These are phyloP conservation scores for Drosophila carrolli DNA, from an alignment of 1,140 invertebrate genomes.

Conservation along the genomic window DNA sequence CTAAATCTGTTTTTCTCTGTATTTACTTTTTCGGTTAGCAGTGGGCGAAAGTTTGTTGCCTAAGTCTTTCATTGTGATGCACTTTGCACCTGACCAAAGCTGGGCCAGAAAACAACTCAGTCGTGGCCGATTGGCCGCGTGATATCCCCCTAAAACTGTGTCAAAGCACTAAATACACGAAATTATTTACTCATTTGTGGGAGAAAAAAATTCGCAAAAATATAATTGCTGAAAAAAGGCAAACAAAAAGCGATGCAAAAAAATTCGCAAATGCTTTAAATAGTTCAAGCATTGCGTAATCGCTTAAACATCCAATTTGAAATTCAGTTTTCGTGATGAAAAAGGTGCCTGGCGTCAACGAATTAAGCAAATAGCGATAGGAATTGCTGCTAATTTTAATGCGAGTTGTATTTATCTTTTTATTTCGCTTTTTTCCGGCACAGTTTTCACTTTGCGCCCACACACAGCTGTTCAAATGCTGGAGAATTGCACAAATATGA, in stretches of 20 bases:
- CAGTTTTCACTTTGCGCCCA: constrained; percentile 32
- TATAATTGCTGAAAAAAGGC: constrained; percentile 57
- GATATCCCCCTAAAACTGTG: constrained; percentile 38
- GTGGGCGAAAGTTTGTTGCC: constrained; percentile 66
- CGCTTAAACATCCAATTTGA: constrained; percentile 40
- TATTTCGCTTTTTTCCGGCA: constrained; percentile 34
- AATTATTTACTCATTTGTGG: constrained; percentile 55
- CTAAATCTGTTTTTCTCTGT: constrained; percentile 1
- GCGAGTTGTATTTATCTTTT: constrained; percentile 13
- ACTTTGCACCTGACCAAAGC: constrained; percentile 63
- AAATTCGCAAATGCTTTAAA: constrained; percentile 49
- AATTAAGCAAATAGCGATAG: constrained; percentile 72
- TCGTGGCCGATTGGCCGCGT: constrained; percentile 56
- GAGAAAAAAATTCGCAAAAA: constrained; percentile 57
- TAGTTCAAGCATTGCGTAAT: constrained; percentile 62
- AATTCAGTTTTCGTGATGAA: constrained; percentile 43
- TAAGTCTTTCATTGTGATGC: constrained; percentile 53
- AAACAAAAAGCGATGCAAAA: background rate
- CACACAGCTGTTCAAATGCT: constrained; percentile 68
- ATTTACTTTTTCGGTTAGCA: constrained; percentile 17
- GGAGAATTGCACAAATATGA: constrained; percentile 38
- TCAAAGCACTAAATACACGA: constrained; percentile 50
- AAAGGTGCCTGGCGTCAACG: constrained; percentile 68
- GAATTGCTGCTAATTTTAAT: constrained; percentile 38
- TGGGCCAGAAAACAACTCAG: constrained; percentile 55